Evolutionary conservation across 2,797 vertebrate genomes (phyloP).

Genomic region (Rhinophrynus dorsalis): DNA sequence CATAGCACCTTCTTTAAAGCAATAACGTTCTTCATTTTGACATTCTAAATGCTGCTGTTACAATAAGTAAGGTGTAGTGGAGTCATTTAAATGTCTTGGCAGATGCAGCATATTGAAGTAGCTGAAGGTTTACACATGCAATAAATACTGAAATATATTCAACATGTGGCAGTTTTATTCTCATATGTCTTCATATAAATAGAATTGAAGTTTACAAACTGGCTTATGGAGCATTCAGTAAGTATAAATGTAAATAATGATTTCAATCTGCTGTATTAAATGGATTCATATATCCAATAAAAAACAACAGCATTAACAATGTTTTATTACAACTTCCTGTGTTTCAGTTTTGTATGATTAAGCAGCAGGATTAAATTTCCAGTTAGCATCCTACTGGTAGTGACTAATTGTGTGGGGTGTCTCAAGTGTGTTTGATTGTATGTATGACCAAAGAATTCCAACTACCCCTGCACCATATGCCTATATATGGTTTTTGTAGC

Average conservation of each 20-base stretch:
- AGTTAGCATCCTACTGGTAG: no score
- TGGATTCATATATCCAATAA: conserved; percentile 33
- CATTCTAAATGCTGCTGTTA: conserved; percentile 36
- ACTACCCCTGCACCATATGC: no score
- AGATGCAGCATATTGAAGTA: conserved; percentile 37
- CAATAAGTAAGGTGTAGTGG: conserved; percentile 46
- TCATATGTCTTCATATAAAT: conserved; percentile 40
- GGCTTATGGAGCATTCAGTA: conserved; percentile 7
- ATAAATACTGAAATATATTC: conserved; percentile 46
- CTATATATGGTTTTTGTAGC: no score
- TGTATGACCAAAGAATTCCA: no score
- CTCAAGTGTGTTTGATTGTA: no score
- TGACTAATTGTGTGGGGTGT: no score
- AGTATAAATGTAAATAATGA: conserved; percentile 43
- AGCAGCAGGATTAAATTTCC: no score
- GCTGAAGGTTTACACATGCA: conserved; percentile 28
- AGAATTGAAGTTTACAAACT: conserved; percentile 35
- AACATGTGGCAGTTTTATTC: conserved; percentile 42
- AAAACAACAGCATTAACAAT: not conserved
- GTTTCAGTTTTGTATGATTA: no score
- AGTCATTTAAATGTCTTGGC: conserved; percentile 45
- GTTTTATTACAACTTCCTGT: not conserved
- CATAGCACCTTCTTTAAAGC: conserved; percentile 30
- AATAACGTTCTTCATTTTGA: conserved; percentile 37
- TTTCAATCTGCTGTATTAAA: conserved; percentile 37